These are phyloP conservation scores for Caenorhabditis briggsae DNA, from an alignment of 1,140 invertebrate species.

Conservation along the genomic window DNA sequence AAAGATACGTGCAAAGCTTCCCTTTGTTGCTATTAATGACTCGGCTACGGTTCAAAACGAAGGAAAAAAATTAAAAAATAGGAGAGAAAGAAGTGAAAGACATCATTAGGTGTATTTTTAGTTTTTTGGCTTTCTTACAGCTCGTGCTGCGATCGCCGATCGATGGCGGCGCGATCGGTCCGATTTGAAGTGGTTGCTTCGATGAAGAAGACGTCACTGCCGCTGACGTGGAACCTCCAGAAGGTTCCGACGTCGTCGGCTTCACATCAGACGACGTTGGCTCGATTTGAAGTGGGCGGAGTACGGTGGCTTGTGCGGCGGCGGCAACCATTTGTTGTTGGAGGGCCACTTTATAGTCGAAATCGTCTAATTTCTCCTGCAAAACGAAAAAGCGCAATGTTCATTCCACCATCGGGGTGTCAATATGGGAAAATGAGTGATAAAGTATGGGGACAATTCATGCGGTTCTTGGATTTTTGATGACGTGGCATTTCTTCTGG, in stretches of 20 bases:
- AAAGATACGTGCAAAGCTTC: not conserved
- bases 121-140: not conserved
- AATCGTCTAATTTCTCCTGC: slow-evolving; percentile 50
- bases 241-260: not conserved
- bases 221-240: not conserved
- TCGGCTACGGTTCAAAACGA: too few relatives aligned
- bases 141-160: slow-evolving; percentile 38
- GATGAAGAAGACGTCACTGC: too few relatives aligned
- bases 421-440: not conserved
- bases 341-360: slow-evolving; percentile 47
- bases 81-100: not conserved
- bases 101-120: not conserved
- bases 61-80: not conserved
- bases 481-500: not conserved
- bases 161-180: not conserved
- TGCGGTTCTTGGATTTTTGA: not conserved
- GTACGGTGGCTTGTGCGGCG: not conserved
- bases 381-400: not conserved
- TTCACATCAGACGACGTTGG: not conserved
- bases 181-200: not conserved
- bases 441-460: not conserved
- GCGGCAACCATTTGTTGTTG: slow-evolving; percentile 40
- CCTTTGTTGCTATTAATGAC: too few relatives aligned
- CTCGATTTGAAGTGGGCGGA: slow-evolving; percentile 19
- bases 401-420: not conserved